These are phyloP conservation scores for Cephalopachus bancanus DNA, from an alignment of 2,797 vertebrate species.

Conservation along the genomic window DNA sequence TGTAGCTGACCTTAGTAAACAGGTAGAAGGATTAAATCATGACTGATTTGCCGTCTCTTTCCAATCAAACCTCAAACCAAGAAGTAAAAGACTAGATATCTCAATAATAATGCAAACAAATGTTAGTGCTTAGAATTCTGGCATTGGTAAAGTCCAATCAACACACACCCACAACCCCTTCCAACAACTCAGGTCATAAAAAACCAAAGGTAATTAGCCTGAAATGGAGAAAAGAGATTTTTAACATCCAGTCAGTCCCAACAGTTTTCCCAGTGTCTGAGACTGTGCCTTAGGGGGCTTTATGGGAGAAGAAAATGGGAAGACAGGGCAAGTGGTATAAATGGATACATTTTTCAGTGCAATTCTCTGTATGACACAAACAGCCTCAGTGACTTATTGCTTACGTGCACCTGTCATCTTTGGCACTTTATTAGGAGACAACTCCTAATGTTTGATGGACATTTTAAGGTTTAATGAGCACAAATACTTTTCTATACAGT, in stretches of 20 bases:
- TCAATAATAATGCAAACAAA: constrained; percentile 35
- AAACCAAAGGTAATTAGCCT: background rate
- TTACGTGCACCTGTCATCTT: background rate
- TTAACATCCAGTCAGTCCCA: background rate
- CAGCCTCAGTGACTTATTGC: background rate
- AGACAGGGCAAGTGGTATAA: background rate
- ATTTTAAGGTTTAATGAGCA: constrained; percentile 1
- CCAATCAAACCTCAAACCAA: constrained; percentile 13
- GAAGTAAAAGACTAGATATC: constrained; percentile 5
- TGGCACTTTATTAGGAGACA: background rate
- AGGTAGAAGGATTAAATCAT: constrained; percentile 5
- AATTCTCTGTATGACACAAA: background rate
- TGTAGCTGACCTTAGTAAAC: background rate
- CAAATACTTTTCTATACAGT: background rate
- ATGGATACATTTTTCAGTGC: background rate
- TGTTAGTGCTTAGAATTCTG: background rate
- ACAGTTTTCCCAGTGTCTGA: background rate
- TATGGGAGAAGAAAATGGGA: background rate
- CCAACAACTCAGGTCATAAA: background rate
- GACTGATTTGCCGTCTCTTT: background rate
- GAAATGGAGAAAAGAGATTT: background rate
- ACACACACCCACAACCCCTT: background rate
- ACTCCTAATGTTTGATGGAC: background rate
- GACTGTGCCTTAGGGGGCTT: background rate
- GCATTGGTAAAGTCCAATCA: constrained; percentile 18